Base-by-base conservation (phyloP, 2,113 vertebrate species). In the Saimiri boliviensis region DNA sequence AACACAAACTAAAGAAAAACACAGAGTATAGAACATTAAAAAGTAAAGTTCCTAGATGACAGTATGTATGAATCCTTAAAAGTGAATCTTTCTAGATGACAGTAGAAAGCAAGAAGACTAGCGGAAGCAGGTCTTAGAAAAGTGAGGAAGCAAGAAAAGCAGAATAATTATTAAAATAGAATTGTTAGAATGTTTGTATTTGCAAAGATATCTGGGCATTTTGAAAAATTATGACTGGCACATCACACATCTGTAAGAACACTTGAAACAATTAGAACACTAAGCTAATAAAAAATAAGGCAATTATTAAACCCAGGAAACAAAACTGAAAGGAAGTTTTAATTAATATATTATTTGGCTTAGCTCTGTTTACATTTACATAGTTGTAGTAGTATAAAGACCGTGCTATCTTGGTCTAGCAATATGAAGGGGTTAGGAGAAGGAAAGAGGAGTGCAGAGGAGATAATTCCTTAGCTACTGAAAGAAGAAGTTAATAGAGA, bases 231-330 rank as follows among this genome's bases (percentile, higher is more conserved):
- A 54, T 35, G 30, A 77, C 32, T 3, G 25, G 6, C n/a, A 52
- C 52, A 0, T 73, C 6, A 32, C 30, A 6, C 7, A 37, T 45
- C 40, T 93, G 21, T 23, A 73, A 45, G 45, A 90, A 45, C 3
- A 63, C 49, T 63, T 73, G 21, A 84, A 86, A 71, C 93, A 80
- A 86, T 80, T 45, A 81, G n/a, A 79, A 54, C 63, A 63, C 8
- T 54, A 42, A 13, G 30, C 8, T 37, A 54, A 71, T 89, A 66
- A 74, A 60, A 54, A 54, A 3, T 47, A 45, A 17, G 12, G 16
- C 6, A 54, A 54, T 25, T 47, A 77, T 81, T 86, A 86, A 81
- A 56, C 63, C 54, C 45, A 79, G 23, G 47, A 79, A 83, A 60
- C 60, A 52, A 40, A 7, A 77, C 35, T 54, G 42, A 27, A 30